Evolutionary conservation across 2,888 invertebrate species (phyloP).

Genomic region (Saturnia pavonia): DNA sequence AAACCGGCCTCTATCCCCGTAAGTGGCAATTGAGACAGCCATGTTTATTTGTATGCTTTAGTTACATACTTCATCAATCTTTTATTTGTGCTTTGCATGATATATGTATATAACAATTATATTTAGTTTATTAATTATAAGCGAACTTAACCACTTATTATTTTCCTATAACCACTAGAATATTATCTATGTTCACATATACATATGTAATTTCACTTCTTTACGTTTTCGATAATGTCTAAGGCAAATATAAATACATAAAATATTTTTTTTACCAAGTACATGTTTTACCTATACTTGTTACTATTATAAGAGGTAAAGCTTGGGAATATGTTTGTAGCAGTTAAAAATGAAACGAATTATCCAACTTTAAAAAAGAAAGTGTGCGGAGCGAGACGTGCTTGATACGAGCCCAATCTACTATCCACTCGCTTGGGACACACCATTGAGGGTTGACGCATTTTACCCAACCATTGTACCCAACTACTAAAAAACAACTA

Average conservation of each 20-base stretch:
- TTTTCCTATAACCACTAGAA: background rate
- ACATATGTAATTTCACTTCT: background rate
- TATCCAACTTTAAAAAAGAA: too few species aligned
- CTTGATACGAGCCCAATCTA: too few species aligned
- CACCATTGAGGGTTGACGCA: too few species aligned
- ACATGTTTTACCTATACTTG: too few species aligned
- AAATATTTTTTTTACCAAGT: background rate
- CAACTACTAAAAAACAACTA: too few species aligned
- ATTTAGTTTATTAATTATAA: conserved; percentile 8
- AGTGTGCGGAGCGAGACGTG: too few species aligned
- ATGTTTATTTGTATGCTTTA: conserved; percentile 86
- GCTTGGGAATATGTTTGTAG: too few species aligned
- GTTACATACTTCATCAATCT: conserved; percentile 50
- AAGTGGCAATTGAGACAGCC: conserved; percentile 94
- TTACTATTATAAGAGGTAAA: too few species aligned
- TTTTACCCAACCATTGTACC: too few species aligned
- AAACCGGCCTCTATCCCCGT: conserved; percentile 99
- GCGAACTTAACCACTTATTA: background rate
- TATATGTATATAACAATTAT: conserved; percentile 18
- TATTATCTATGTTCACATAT: background rate
- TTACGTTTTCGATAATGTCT: background rate
- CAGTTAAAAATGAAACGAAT: too few species aligned
- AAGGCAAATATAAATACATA: background rate
- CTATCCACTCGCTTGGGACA: too few species aligned
- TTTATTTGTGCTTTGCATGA: conserved; percentile 44